These are phyloP conservation scores for Plemyria rubiginata DNA, from an alignment of 2,888 invertebrate species.

Conservation along the genomic window DNA sequence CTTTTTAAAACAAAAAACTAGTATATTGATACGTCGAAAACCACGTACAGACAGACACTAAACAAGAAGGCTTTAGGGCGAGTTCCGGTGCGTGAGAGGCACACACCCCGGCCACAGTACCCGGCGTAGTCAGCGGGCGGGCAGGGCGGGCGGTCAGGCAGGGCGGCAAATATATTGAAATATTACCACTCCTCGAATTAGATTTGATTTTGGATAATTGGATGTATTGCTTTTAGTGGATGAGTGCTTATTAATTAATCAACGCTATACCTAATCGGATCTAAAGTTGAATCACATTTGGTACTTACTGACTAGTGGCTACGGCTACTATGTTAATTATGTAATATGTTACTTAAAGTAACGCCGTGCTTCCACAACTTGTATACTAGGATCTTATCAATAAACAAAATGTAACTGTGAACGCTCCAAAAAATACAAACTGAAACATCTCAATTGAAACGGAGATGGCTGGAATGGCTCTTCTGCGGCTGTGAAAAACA, in stretches of 20 bases:
- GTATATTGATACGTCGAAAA: slow-evolving; percentile 5
- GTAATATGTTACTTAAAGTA: no score
- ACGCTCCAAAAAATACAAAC: not conserved
- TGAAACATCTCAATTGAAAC: slow-evolving; percentile 9
- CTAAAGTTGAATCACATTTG: slow-evolving; percentile 3
- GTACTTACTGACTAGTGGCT: no score
- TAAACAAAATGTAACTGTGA: not conserved
- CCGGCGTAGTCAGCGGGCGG: slow-evolving; percentile 29
- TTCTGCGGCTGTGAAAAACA: slow-evolving; percentile 25
- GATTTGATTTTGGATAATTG: slow-evolving; percentile 48
- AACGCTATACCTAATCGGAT: slow-evolving; percentile 9
- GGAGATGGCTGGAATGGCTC: slow-evolving; percentile 11
- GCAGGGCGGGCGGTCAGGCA: slow-evolving; percentile 43
- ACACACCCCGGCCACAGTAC: slow-evolving; percentile 35
- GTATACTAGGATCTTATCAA: no score
- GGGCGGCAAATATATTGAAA: slow-evolving; percentile 43
- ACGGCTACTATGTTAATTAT: no score
- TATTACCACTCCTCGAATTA: slow-evolving; percentile 55
- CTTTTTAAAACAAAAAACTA: no score
- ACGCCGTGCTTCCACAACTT: no score
- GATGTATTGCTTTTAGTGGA: slow-evolving; percentile 42
- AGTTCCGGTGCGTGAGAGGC: slow-evolving; percentile 65
- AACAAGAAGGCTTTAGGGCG: slow-evolving; percentile 58
- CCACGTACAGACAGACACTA: slow-evolving; percentile 41
- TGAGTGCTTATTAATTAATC: slow-evolving; percentile 37